Base-by-base conservation (phyloP, 2,888 invertebrate species). In the Brachypalpus laphriformis region DNA sequence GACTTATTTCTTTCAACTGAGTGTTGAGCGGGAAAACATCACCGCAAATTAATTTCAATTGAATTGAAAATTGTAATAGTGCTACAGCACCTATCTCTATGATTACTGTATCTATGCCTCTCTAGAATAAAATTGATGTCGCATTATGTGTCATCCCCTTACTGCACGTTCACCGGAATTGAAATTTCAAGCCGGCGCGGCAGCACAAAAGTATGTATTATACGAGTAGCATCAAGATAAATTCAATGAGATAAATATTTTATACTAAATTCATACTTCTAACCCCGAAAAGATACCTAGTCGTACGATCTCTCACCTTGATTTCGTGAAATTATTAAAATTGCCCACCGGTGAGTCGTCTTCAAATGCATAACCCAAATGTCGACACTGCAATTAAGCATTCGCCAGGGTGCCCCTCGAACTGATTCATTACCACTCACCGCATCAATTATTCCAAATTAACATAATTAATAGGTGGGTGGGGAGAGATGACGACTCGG, bases 371-470 rank as follows among this genome's bases (percentile, higher is more conserved):
- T 72, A 68, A 28, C 34, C 18, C 37, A 63, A 75, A 75, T 85
- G 85, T 76, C 71, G 81, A 47, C 81, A 61, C 18, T 76, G 71
- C 66, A 71, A 85, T 85, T 85, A 85, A 54, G 47, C 45, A 77
- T 74, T 68, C 68, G 54, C 61, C 68, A 61, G 22, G 11, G 49
- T 68, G 81, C 81, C 81, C 56, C 49, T 40, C 61, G 47, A 47
- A 51, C 72, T 82, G 82, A 82, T 77, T 82, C 86, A 86, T 72
- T 72, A 66, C 61, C 72, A 68, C 71, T 86, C 82, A 82, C 82
- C 72, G 82, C 86, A 86, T 86, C 82, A 77, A 86, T 86, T 82
- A 82, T 82, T 86, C 77, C 76, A 82, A 86, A 86, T 86, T 76
- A 81, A 72, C 76, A 77, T 82, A 81, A 82, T 86, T 72, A 76